Evolutionary conservation across 2,797 vertebrate species (phyloP), one percentile per base, ranked within the genome.

Genomic region (Hylomyscus alleni): DNA sequence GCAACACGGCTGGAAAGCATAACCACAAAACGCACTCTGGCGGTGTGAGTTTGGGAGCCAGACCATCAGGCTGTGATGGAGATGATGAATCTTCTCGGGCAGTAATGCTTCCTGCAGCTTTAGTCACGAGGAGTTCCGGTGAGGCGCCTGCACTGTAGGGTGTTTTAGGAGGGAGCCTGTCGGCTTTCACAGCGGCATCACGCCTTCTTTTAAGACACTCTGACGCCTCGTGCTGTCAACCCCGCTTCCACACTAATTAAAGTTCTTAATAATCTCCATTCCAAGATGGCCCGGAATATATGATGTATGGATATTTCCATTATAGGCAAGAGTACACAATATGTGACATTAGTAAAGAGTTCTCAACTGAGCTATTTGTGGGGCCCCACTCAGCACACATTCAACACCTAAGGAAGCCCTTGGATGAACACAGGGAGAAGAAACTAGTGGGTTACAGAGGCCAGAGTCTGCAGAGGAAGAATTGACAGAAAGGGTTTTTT

Each of bases 231-330:
- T 9, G 52, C 26, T 31, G 26, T 14, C 69, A 34, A 40, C 44
- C 26, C 2, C 72, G 73, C 10, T 52, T 93, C 93, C 72, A 62
- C 15, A 24, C 58, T 82, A 60, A 89, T 73, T 91, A 40, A 88
- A 82, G 24, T 78, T 93, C 52, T 93, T 65, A 52, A 22, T 65
- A 15, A 77, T 31, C 47, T 92, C 31, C 89, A 47, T 87, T 86
- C 75, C 67, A 77, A 40, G 67, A 89, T 85, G 20, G 75, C 1
- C 37, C 82, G 24, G 24, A 60, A 82, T 54, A 73, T 56, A n/a
- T 52, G 67, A 37, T 47, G 20, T 24, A 58, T 84, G 81, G 34
- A 37, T 58, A 7, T 56, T 90, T 82, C 58, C 1, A 14, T 52
- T 29, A 11, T 60, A 75, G 24, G 58, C 52, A 58, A n/a, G 44